These are phyloP conservation scores for Antidorcas marsupialis DNA, from an alignment of 2,113 vertebrate species.

Conservation along the genomic window DNA sequence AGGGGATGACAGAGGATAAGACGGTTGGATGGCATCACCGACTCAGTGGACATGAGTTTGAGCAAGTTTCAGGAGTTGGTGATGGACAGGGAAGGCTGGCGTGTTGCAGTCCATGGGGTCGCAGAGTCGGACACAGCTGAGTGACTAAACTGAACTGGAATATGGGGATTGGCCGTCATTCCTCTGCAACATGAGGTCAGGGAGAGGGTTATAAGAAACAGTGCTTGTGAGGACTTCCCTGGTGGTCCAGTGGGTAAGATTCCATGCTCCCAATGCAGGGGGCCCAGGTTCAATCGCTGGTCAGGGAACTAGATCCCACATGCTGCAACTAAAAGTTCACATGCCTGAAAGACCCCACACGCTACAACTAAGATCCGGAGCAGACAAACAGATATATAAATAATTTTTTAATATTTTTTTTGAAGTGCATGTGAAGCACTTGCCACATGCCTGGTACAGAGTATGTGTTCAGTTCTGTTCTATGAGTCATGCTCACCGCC, in stretches of 20 bases:
- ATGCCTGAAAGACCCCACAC: accelerated
- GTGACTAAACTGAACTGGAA: neutral
- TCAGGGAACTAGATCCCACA: neutral
- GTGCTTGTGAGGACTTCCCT: neutral
- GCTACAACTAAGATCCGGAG: neutral
- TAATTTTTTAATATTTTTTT: neutral
- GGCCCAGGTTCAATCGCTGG: neutral
- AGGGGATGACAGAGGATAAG: neutral
- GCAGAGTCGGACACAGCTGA: neutral
- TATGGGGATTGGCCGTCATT: neutral
- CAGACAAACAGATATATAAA: neutral
- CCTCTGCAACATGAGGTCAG: too few species aligned
- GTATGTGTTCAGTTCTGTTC: neutral
- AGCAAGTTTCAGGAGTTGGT: neutral
- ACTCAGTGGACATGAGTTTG: neutral
- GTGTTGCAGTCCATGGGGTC: neutral
- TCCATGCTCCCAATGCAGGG: neutral
- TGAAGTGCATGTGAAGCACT: neutral
- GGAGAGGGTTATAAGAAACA: neutral
- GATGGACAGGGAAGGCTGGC: neutral
- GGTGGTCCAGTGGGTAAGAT: neutral
- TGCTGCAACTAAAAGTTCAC: neutral
- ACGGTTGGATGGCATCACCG: neutral
- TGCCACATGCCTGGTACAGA: neutral
- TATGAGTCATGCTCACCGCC: accelerated